Evolutionary conservation across 1,140 invertebrate species (phyloP), one percentile per base, ranked within the genome.

Genomic region (Sesamia nonagrioides): DNA sequence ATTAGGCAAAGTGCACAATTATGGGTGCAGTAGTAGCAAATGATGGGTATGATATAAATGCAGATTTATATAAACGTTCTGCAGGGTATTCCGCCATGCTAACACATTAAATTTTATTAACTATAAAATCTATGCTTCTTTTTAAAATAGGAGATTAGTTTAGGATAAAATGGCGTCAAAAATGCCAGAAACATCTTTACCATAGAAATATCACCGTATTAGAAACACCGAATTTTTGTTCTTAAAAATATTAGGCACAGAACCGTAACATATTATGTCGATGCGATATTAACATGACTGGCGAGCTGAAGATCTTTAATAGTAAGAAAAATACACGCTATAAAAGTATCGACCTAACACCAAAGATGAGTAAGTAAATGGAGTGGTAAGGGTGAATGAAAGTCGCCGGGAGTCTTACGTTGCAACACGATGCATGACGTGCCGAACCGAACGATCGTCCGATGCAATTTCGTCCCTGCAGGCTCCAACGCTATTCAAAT

Each of bases 151-250:
- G n/a, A 18, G 7, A 42, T 6, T 42, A 42, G 60, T 40, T 17
- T 40, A 66, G 17, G 21, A 42, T 33, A 15, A 60, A 35, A 60
- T 60, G 56, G 56, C 27, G 56, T 13, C 56, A 60, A 13, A 33
- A 33, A 27, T 13, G 33, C 56, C 56, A 60, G 27, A 60, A 60
- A 60, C 56, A 60, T 3, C 13, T 35, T 33, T 60, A 35, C 27
- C 56, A 60, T 60, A 60, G 56, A 18, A 63, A 13, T 40, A 63
- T 40, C n/a, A 8, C 7, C 8, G 17, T 56, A 18, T 18, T 27
- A 56, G 21, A 13, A 27, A 58, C 37, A 66, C 35, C 37, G 37
- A 66, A 66, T 66, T 66, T 66, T 66, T 66, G 61, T 66, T 66
- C 61, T 60, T 60, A 60, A 60, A 15, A 60, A 35, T 60, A 27